Evolutionary conservation across 2,888 invertebrate species (phyloP).

Genomic region (Brachycybe producta): DNA sequence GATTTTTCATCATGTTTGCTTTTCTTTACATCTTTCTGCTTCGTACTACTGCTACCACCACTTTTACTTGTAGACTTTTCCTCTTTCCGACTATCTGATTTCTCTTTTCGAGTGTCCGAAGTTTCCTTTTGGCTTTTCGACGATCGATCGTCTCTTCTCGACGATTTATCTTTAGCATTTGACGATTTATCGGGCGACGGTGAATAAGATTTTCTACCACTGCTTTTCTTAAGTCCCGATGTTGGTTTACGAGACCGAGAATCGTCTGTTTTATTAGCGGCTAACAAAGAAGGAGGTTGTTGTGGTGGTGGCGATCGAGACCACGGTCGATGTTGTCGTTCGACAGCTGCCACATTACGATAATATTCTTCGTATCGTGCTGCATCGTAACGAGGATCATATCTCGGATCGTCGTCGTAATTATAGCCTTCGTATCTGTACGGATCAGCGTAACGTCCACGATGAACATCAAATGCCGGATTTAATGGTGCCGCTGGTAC

Average conservation of each 20-base stretch:
- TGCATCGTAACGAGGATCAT: constrained; percentile 12
- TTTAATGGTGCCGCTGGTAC: not conserved
- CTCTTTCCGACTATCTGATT: too few relatives aligned
- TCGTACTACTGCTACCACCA: not conserved
- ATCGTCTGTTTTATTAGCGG: not conserved
- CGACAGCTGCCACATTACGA: not conserved
- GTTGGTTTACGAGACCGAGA: not conserved
- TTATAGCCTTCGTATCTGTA: constrained; percentile 5
- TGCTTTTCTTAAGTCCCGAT: not conserved
- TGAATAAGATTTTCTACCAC: not conserved
- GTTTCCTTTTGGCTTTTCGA: too few relatives aligned
- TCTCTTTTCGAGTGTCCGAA: too few relatives aligned
- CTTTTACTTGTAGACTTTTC: not conserved
- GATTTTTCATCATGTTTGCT: too few relatives aligned
- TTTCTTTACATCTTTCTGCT: not conserved
- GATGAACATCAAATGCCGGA: not conserved
- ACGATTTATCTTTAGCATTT: constrained; percentile 1
- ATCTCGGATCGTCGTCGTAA: constrained; percentile 11
- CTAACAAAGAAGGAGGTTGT: not conserved
- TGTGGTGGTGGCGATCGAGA: not conserved
- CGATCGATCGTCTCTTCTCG: too few relatives aligned
- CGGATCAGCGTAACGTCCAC: constrained; percentile 8
- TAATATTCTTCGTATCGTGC: constrained; percentile 13
- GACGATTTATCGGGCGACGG: not conserved
- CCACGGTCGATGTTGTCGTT: not conserved